Percentiles rank a stretch among this genome's conserved stretches.
These are phyloP conservation scores for Enteromius treurensis DNA, from an alignment of 2,797 vertebrate genomes.

Conservation along the genomic window DNA sequence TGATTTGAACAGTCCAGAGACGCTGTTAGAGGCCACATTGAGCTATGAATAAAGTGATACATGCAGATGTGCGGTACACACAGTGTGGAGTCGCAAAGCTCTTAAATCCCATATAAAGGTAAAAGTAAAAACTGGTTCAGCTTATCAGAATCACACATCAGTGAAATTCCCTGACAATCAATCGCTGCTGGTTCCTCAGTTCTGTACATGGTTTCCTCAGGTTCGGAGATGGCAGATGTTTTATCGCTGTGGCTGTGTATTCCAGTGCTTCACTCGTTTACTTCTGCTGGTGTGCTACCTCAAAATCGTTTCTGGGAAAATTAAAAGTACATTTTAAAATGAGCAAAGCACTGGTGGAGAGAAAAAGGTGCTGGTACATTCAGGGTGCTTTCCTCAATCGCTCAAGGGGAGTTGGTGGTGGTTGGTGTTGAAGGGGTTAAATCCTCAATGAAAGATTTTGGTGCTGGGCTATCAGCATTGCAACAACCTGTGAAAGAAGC, in stretches of 20 bases:
- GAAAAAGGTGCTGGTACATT: constrained; percentile 29
- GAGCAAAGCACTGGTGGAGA: not conserved
- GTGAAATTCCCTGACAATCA: constrained; percentile 12
- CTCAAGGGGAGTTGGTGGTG: not conserved
- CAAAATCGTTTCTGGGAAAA: not conserved
- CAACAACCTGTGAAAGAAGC: constrained; percentile 27
- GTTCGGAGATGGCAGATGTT: constrained; percentile 3
- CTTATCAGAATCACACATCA: not conserved
- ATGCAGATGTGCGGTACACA: constrained; percentile 22
- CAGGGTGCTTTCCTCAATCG: not conserved
- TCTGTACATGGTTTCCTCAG: not conserved
- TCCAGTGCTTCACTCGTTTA: not conserved
- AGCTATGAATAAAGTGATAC: constrained; percentile 24
- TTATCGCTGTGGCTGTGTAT: not conserved
- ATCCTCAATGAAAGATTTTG: constrained; percentile 3
- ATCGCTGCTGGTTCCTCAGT: constrained; percentile 13
- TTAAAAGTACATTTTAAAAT: not conserved
- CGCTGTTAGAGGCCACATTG: not conserved
- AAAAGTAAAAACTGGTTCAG: not conserved
- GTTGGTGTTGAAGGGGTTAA: constrained; percentile 3
- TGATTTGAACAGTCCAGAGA: not conserved
- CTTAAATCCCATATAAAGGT: not conserved
- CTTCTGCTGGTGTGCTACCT: constrained; percentile 7
- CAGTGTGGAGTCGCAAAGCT: not conserved
- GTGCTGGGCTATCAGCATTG: not conserved